Conservation (phyloP, 2,113 vertebrate species). For the Misgurnus anguillicaudatus region DNA sequence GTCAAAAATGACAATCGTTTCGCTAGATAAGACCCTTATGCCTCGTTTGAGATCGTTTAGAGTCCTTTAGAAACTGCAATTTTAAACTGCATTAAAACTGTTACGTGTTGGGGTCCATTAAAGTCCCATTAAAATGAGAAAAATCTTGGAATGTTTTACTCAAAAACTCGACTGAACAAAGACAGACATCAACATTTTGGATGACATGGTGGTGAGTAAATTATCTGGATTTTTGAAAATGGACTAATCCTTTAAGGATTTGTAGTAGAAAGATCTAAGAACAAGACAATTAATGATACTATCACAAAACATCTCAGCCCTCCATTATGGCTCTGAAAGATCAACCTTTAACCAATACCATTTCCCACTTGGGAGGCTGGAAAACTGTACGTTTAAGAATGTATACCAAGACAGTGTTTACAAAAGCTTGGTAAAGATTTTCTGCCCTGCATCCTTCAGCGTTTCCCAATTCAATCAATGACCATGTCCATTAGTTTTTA, state of each 20-base stretch:
- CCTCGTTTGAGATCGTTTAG: too few species aligned
- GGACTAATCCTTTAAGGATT: not conserved
- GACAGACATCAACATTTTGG: too few species aligned
- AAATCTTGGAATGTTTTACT: too few species aligned
- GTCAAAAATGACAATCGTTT: too few species aligned
- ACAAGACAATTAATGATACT: not conserved
- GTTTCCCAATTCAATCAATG: not conserved
- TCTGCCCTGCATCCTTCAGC: not conserved
- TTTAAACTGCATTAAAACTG: too few species aligned
- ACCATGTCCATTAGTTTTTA: conserved; percentile 19
- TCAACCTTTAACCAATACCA: not conserved
- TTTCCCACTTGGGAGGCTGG: not conserved
- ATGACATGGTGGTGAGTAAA: too few species aligned
- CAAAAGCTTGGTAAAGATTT: conserved; percentile 30
- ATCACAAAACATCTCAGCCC: not conserved
- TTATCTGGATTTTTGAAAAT: too few species aligned
- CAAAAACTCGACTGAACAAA: too few species aligned
- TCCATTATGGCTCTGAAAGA: not conserved
- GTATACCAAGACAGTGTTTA: not conserved
- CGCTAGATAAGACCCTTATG: too few species aligned
- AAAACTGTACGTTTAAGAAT: conserved; percentile 13
- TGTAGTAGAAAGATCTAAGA: not conserved
- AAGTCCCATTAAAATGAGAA: too few species aligned
- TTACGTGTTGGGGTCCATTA: too few species aligned
- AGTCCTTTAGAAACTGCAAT: too few species aligned